Conservation (phyloP, 64 coral and sea anemone species). For the Actinia equina region DNA sequence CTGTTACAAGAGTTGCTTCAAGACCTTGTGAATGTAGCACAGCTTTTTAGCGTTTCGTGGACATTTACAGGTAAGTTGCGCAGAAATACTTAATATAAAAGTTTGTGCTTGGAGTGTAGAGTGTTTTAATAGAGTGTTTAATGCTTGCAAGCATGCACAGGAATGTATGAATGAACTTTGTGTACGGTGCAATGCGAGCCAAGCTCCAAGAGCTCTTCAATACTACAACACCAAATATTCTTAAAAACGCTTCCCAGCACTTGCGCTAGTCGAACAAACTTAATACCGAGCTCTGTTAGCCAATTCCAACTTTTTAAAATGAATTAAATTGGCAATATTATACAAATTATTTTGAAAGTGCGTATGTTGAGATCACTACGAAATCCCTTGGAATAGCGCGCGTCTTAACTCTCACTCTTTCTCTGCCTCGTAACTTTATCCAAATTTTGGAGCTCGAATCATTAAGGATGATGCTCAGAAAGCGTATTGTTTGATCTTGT, state of each 20-base stretch:
- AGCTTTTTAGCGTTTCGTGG: background rate
- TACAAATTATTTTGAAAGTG: too few relatives aligned
- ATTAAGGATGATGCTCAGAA: background rate
- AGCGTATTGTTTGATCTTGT: background rate
- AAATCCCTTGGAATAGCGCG: too few relatives aligned
- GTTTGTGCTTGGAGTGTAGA: background rate
- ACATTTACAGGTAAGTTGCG: background rate
- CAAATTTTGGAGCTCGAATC: background rate
- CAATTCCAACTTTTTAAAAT: background rate
- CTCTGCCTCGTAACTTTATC: background rate
- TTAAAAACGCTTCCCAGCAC: background rate
- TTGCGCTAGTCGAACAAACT: background rate
- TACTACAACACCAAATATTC: background rate
- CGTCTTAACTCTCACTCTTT: background rate
- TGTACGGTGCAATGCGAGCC: background rate
- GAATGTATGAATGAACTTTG: constrained; percentile 7
- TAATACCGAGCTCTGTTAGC: background rate
- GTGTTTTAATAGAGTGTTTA: background rate
- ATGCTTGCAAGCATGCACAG: background rate
- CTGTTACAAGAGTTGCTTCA: background rate
- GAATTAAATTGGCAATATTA: too few relatives aligned
- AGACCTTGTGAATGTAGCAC: background rate
- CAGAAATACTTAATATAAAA: background rate
- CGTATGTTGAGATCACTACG: too few relatives aligned
- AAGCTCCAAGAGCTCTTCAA: background rate